phyloP scores from a whole-genome alignment of 2,797 vertebrate species.

The Podarcis lilfordi region DNA sequence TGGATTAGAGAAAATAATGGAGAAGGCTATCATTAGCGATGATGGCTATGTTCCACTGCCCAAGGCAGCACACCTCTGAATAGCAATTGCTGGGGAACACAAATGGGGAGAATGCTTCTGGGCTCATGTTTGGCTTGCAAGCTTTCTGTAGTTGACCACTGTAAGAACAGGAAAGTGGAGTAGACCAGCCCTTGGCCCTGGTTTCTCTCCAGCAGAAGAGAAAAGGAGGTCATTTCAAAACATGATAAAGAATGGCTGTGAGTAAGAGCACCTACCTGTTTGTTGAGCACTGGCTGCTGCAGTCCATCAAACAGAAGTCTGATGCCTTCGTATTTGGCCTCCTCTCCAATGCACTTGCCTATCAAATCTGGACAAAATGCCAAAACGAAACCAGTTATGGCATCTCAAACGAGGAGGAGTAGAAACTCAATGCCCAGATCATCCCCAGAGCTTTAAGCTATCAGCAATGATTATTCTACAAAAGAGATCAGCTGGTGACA shows the following conservation, averaged over 20 bases:
- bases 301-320: slow-evolving; percentile 89
- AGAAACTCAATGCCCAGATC: not conserved
- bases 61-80: too few relatives aligned
- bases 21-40: too few relatives aligned
- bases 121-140: too few relatives aligned
- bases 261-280: slow-evolving; percentile 83
- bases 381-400: slow-evolving; percentile 17
- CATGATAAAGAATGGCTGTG: not conserved
- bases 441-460: not conserved
- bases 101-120: too few relatives aligned
- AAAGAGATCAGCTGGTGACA: not conserved
- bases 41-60: too few relatives aligned
- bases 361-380: slow-evolving; percentile 82
- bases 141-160: too few relatives aligned
- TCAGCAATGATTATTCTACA: not conserved
- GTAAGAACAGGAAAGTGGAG: too few relatives aligned
- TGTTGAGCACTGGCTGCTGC: slow-evolving; percentile 97
- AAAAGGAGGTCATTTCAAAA: not conserved
- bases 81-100: too few relatives aligned
- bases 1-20: too few relatives aligned
- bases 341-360: slow-evolving; percentile 88
- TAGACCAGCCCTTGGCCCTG: too few relatives aligned
- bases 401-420: not conserved
- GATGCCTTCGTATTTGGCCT: slow-evolving; percentile 88
- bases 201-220: not conserved